These are phyloP conservation scores for Petaurus breviceps DNA, from an alignment of 2,113 vertebrate species.

Conservation along the genomic window DNA sequence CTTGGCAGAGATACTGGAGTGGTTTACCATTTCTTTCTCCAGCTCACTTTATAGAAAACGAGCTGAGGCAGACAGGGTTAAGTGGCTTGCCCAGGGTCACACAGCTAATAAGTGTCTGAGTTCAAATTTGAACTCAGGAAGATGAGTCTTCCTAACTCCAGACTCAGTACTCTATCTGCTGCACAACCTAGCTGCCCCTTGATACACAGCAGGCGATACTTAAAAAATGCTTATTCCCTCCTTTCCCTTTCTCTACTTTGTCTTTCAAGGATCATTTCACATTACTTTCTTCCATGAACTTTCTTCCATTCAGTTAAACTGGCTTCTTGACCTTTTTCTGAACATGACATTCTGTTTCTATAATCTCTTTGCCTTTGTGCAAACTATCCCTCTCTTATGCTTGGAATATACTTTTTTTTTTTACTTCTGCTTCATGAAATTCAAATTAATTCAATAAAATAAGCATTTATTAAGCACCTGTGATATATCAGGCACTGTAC, in stretches of 20 bases:
- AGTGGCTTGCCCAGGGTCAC: not conserved
- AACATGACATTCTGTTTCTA: not conserved
- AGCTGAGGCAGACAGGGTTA: not conserved
- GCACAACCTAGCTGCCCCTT: not conserved
- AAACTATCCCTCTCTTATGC: not conserved
- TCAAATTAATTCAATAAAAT: not conserved
- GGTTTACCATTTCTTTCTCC: not conserved
- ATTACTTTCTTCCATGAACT: not conserved
- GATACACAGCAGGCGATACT: not conserved
- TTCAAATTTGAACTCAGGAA: not conserved
- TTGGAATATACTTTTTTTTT: not conserved
- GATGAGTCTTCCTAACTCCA: not conserved
- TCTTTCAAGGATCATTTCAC: not conserved
- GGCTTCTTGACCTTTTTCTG: not conserved
- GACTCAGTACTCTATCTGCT: too few relatives aligned
- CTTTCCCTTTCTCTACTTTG: not conserved
- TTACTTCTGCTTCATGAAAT: not conserved
- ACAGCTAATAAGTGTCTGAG: not conserved
- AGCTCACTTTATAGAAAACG: not conserved
- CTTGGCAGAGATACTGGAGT: not conserved
- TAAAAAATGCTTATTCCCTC: not conserved
- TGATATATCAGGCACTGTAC: not conserved
- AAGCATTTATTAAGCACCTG: not conserved
- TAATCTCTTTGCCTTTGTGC: not conserved
- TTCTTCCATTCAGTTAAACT: not conserved